Conservation (phyloP, 2,113 vertebrate genomes). For the human (Homo sapiens) region GRCh38 chr6:157429501-157430000, state of each 20-base stretch:
- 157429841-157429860: background rate
- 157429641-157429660: too few relatives aligned
- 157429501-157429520: background rate
- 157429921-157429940: too few relatives aligned
- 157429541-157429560: background rate
- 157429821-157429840: background rate
- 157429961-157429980: background rate
- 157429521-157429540: background rate
- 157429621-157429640: too few relatives aligned
- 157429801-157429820: background rate
- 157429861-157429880: background rate
- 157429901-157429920: background rate
- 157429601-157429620: accelerated
- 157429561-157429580: too few relatives aligned
- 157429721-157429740: background rate
- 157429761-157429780: background rate
- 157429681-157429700: background rate
- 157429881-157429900: background rate
- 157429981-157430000: background rate
- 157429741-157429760: background rate
- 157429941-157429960: background rate
- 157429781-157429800: background rate
- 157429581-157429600: too few relatives aligned
- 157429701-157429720: background rate
- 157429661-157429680: background rate